Base-by-base conservation (phyloP, 2,797 vertebrate species). In the Danio jaintianensis region DNA sequence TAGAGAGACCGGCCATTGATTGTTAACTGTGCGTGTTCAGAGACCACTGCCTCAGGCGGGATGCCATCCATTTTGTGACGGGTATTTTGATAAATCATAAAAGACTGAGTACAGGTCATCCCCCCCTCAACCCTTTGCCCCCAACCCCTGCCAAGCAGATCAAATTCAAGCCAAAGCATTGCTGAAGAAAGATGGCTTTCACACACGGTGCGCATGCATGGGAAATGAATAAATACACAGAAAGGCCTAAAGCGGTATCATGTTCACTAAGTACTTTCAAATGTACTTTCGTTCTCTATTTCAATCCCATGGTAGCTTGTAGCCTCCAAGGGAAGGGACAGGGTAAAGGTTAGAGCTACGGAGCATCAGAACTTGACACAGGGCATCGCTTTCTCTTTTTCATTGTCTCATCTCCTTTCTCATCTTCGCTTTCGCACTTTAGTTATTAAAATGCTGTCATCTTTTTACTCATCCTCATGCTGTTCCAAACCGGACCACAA, bases 331-430 rank as follows among this genome's bases (percentile, higher is more conserved):
- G 91, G 90, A 93, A 89, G 91, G 89, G 91, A 87, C 87, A 91
- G 92, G 92, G 87, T 93, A 94, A 94, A 93, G 92, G 93, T 93
- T 94, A 93, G 81, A 85, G 88, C 89, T 91, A 88, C 92, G 87
- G 92, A 93, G 90, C 91, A 93, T 88, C 85, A 90, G 91, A 93
- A 93, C 92, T 91, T 94, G 91, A 93, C 90, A 91, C 90, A 89
- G 88, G 79, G 52, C 82, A 67, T 83, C 68, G 66, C 71, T 81
- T 66, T 78, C 45, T 84, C 58, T 73, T 69, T 84, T 78, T 64
- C 63, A 80, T 43, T 59, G 50, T 80, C 78, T 79, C 79, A 83
- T 86, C 79, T 79, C 56, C 29, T 68, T 61, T 29, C 20, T 20
- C 38, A 43, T 40, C 13, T 64, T 71, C 0, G 43, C 38, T 71